Evolutionary conservation across 2,888 invertebrate genomes (phyloP), one percentile per base, ranked within the genome.

Genomic region (Drosophila crucigera): DNA sequence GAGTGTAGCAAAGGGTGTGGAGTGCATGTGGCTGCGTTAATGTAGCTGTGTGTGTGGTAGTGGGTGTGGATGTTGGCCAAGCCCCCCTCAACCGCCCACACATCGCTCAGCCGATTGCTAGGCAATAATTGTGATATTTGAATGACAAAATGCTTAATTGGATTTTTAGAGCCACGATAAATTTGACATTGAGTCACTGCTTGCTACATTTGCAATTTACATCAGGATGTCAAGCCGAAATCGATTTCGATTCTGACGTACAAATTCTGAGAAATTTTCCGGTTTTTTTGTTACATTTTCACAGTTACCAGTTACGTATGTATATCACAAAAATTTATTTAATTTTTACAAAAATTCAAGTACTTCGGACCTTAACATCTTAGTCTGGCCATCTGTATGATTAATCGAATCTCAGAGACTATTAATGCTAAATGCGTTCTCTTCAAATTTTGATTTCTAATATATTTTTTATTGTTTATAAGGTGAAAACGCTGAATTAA

Each of bases 91-190:
- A 10, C 19, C n/a, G 14, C 19, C 11, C 37, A 31, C 53, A 30
- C 31, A 39, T 16, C n/a, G n/a, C 35, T 39, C 37, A 66, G 49
- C 59, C 62, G 52, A 75, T 67, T 60, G 67, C 67, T 30, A 16
- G 61, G 56, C 74, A 67, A 78, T 78, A 66, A 78, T 82, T 76
- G 81, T 19, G 75, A 67, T 52, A 41, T 75, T 39, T 39, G 39
- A 73, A 41, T 78, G 70, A 69, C 79, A 77, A 73, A 60, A 64
- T 78, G 80, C 89, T 84, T 83, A 84, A 86, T 89, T 81, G 80
- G 78, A 76, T 80, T 86, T 72, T 84, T 73, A 76, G 80, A 73
- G 70, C 43, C 61, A 47, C 65, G 56, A 81, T 78, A 78, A 81
- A 78, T 72, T 25, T 65, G 80, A 60, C 67, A 83, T 56, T 54